phyloP scores from a whole-genome alignment of 1,140 invertebrate genomes.

The Diorhabda elongata region DNA sequence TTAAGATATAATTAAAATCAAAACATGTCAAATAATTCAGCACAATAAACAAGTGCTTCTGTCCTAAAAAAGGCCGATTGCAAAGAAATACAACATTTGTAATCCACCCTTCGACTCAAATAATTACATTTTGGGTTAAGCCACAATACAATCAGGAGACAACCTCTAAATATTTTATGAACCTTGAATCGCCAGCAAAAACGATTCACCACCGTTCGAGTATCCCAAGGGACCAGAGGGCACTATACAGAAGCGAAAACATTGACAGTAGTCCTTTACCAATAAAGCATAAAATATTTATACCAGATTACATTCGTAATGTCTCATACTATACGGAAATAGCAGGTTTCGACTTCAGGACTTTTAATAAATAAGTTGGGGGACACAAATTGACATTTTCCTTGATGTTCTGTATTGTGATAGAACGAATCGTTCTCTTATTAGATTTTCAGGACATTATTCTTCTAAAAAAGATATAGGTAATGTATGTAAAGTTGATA shows the following conservation, averaged over 20 bases:
- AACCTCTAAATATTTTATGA: conserved; percentile 1
- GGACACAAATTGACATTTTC: no score
- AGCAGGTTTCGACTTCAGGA: neutral
- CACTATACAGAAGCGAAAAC: neutral
- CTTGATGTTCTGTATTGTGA: no score
- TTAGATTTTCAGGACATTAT: no score
- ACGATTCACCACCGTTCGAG: neutral
- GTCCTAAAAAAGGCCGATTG: no score
- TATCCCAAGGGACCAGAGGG: neutral
- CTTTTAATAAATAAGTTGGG: neutral
- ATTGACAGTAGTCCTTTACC: neutral
- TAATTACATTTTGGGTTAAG: conserved; percentile 2
- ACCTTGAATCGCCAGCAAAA: neutral
- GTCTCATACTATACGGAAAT: neutral
- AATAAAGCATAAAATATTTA: conserved; percentile 1
- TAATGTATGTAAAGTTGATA: no score
- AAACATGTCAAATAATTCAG: no score
- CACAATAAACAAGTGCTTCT: no score
- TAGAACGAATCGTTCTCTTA: no score
- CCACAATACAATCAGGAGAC: neutral
- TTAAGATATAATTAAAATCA: no score
- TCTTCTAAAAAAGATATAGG: no score
- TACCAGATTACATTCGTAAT: neutral
- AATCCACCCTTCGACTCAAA: neutral
- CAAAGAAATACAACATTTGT: neutral